Conservation (phyloP, 1,140 invertebrate genomes). For the Bombus balteatus region DNA sequence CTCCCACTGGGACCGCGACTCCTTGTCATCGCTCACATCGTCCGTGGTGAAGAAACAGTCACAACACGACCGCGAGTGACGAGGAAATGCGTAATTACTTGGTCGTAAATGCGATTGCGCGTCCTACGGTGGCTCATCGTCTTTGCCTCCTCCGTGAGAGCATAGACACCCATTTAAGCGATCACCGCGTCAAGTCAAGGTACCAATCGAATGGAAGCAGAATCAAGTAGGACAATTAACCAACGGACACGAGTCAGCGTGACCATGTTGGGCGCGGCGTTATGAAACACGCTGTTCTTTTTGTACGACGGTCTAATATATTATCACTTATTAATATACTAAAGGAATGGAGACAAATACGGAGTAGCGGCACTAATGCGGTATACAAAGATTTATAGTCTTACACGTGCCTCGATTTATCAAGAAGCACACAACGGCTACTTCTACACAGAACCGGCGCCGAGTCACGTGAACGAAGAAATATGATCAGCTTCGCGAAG, state of each 20-base stretch:
- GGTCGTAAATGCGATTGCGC: slow-evolving; percentile 58
- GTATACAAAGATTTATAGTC: slow-evolving; percentile 60
- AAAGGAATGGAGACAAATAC: slow-evolving; percentile 64
- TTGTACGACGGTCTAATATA: slow-evolving; percentile 36
- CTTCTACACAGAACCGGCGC: slow-evolving; percentile 29
- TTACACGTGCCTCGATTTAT: slow-evolving; percentile 65
- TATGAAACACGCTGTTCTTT: neutral
- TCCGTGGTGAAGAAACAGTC: slow-evolving; percentile 69
- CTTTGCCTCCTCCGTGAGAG: neutral
- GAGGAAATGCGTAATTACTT: slow-evolving; percentile 73
- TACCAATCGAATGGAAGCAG: neutral
- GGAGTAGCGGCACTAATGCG: slow-evolving; percentile 60
- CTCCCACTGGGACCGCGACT: slow-evolving; percentile 74
- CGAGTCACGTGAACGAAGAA: slow-evolving; percentile 63
- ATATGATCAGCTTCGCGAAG: slow-evolving; percentile 58
- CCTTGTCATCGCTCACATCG: slow-evolving; percentile 76
- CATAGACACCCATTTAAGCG: neutral
- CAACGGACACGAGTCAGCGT: neutral
- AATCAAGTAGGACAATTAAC: slow-evolving; percentile 42
- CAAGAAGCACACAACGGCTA: slow-evolving; percentile 55
- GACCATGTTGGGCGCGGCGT: slow-evolving; percentile 10
- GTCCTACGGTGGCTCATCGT: neutral
- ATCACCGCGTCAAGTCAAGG: neutral
- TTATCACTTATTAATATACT: slow-evolving; percentile 64
- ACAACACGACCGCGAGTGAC: slow-evolving; percentile 67